Conservation (phyloP, 2,797 vertebrate species). For the Taenioides sp. region DNA sequence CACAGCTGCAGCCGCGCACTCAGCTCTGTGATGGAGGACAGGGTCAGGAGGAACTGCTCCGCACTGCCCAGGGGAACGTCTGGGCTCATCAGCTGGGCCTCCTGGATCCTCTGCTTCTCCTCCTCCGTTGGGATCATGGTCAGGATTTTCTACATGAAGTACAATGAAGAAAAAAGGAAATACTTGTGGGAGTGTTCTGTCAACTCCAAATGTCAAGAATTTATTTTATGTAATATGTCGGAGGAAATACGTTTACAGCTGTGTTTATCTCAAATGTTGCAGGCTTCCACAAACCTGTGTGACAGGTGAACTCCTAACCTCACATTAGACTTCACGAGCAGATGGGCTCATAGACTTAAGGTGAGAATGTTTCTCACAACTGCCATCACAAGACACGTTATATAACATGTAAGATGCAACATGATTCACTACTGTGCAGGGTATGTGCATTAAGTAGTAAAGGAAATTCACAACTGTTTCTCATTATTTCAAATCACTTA, state of each 20-base stretch:
- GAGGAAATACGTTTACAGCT: slow-evolving; percentile 30
- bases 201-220: slow-evolving; percentile 24
- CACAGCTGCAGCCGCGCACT: slow-evolving; percentile 95
- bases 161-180: slow-evolving; percentile 25
- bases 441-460: slow-evolving; percentile 36
- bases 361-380: slow-evolving; percentile 41
- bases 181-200: slow-evolving; percentile 27
- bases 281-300: slow-evolving; percentile 27
- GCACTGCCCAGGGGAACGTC: slow-evolving; percentile 92
- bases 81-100: slow-evolving; percentile 92
- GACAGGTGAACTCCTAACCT: slow-evolving; percentile 59
- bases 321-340: slow-evolving; percentile 37
- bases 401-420: slow-evolving; percentile 49
- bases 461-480: slow-evolving; percentile 50
- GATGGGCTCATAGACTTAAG: slow-evolving; percentile 41
- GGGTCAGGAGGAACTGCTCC: slow-evolving; percentile 94
- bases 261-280: slow-evolving; percentile 43
- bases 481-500: slow-evolving; percentile 46
- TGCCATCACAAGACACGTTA: slow-evolving; percentile 39
- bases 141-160: slow-evolving; percentile 88
- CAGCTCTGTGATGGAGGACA: slow-evolving; percentile 95
- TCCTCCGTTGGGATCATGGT: slow-evolving; percentile 97
- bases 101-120: slow-evolving; percentile 97
- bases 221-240: slow-evolving; percentile 15
- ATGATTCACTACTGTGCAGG: slow-evolving; percentile 49